Base-by-base conservation (phyloP, 2,797 vertebrate species). In the Anomalospiza imberbis region DNA sequence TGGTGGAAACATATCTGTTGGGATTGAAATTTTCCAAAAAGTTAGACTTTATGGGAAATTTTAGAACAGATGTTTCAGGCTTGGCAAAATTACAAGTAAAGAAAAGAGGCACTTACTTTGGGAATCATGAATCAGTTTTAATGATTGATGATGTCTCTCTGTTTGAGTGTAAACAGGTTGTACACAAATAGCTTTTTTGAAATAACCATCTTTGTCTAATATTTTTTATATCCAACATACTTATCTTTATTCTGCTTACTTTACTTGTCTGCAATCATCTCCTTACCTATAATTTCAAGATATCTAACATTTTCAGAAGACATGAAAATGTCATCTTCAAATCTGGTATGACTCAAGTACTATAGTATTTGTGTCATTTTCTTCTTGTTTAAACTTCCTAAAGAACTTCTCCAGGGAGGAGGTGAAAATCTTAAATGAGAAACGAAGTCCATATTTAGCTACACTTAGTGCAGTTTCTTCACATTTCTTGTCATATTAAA, bases 1-100 rank as follows among this genome's bases (percentile, higher is more conserved):
- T 93, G 89, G 85, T 93, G 95, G 71, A 92, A 89, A 70, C 12
- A 50, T 91, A 93, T 77, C 76, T 81, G 12, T 79, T 53, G 45
- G 74, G 60, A 86, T 47, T 88, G 13, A 94, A 92, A 63, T 94
- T 94, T 95, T 91, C 88, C 71, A 79, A 93, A 95, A 93, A 61
- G 57, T 88, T 45, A 34, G 8, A 40, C 38, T 79, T 53, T 51
- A 60, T 66, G 38, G 73, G 88, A 93, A 94, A 91, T 94, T 93
- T 86, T 77, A 79, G 73, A 89, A 55, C 91, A 94, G 89, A 94
- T 94, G 55, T 92, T 96, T 92, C 53, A 54, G 28, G 38, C 28
- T 90, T 74, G 80, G 67, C 76, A 94, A 94, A 93, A 73, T 76
- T 78, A 61, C 67, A 85, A 88, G 26, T 54, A 75, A 88, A 63